These are phyloP conservation scores for Chaetura pelagica DNA, from an alignment of 2,113 vertebrate species.

Conservation along the genomic window DNA sequence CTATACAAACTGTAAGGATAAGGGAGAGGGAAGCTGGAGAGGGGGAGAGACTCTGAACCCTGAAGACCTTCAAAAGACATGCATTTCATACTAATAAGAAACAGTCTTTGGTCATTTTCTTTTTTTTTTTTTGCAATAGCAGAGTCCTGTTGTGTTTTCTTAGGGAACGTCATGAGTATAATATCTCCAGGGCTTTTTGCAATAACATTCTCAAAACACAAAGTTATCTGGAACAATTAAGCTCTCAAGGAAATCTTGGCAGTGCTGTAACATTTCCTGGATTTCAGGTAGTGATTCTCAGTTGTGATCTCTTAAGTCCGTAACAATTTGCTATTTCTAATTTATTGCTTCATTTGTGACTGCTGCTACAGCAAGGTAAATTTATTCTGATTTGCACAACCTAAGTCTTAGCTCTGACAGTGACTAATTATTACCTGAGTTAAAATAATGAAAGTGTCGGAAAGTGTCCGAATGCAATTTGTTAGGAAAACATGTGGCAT, in stretches of 20 bases:
- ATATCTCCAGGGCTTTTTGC: slow-evolving; percentile 38
- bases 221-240: slow-evolving; percentile 77
- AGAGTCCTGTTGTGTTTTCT: not conserved
- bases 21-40: slow-evolving; percentile 48
- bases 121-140: not conserved
- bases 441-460: slow-evolving; percentile 92
- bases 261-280: slow-evolving; percentile 66
- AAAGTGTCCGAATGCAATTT: slow-evolving; percentile 90
- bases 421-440: slow-evolving; percentile 91
- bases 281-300: slow-evolving; percentile 79
- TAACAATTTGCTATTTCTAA: slow-evolving; percentile 88
- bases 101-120: not conserved
- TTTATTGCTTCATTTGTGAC: slow-evolving; percentile 91
- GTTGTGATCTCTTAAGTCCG: slow-evolving; percentile 83
- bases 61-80: slow-evolving; percentile 72
- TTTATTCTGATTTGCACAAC: slow-evolving; percentile 90
- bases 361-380: slow-evolving; percentile 85
- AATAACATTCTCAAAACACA: not conserved
- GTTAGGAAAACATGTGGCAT: slow-evolving; percentile 88
- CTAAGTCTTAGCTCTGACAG: slow-evolving; percentile 86
- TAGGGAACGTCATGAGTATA: slow-evolving; percentile 7
- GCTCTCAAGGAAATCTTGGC: slow-evolving; percentile 75
- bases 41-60: slow-evolving; percentile 59
- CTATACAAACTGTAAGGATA: slow-evolving; percentile 63
- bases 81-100: slow-evolving; percentile 59